Percentiles rank a stretch among this genome's conserved stretches.
These are phyloP conservation scores for Pelobates fuscus DNA, from an alignment of 2,113 vertebrate genomes.

Conservation along the genomic window DNA sequence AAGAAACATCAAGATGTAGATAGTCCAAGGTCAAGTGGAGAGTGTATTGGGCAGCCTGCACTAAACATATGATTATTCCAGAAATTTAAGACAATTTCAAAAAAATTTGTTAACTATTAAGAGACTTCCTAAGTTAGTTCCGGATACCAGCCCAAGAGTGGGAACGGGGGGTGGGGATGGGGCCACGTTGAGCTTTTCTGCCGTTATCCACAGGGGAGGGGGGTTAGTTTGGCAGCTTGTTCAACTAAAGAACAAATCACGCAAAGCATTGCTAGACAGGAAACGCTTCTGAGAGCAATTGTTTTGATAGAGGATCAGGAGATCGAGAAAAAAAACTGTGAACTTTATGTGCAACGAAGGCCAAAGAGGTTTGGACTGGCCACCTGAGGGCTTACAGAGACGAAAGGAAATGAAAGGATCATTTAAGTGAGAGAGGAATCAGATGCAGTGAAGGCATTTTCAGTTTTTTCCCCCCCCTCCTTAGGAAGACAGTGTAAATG, in stretches of 20 bases:
- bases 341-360: slow-evolving; percentile 75
- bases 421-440: slow-evolving; percentile 78
- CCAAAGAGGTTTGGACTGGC: slow-evolving; percentile 60
- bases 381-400: slow-evolving; percentile 78
- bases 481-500: slow-evolving; percentile 57
- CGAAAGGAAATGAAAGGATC: slow-evolving; percentile 95
- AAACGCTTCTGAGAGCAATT: slow-evolving; percentile 75
- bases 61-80: slow-evolving; percentile 88
- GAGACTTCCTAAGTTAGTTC: slow-evolving; percentile 94
- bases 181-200: slow-evolving; percentile 51
- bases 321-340: slow-evolving; percentile 78
- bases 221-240: slow-evolving; percentile 74
- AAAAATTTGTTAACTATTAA: slow-evolving; percentile 98
- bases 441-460: slow-evolving; percentile 56
- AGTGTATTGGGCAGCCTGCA: slow-evolving; percentile 83
- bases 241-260: slow-evolving; percentile 65
- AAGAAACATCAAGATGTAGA: slow-evolving; percentile 64
- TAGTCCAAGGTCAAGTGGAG: slow-evolving; percentile 86
- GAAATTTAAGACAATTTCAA: slow-evolving; percentile 77
- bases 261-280: slow-evolving; percentile 78
- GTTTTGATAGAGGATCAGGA: slow-evolving; percentile 84
- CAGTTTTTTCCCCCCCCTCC: slow-evolving; percentile 48
- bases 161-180: slow-evolving; percentile 58
- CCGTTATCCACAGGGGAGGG: slow-evolving; percentile 62
- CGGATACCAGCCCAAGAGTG: slow-evolving; percentile 82